A percentile compares a stretch with the other conserved stretches of the same genome.
Conservation (phyloP, 2,797 vertebrate species). For the Crenichthys baileyi region DNA sequence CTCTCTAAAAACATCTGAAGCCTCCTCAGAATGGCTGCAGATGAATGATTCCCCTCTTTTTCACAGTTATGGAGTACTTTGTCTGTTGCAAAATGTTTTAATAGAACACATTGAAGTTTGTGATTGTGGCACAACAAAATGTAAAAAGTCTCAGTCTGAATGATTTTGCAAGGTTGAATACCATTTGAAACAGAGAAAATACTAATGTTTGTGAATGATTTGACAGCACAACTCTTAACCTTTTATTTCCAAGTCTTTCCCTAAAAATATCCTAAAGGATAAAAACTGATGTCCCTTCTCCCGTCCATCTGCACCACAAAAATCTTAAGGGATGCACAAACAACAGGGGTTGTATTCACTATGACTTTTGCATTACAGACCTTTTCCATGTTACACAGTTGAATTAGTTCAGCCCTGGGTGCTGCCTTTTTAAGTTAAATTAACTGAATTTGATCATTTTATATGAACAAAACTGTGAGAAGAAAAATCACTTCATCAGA, state of each 20-base stretch:
- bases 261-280: too few relatives aligned
- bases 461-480: not conserved
- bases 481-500: not conserved
- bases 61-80: not conserved
- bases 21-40: too few relatives aligned
- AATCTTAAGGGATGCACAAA: not conserved
- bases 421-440: constrained; percentile 24
- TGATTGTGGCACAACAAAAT: not conserved
- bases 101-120: not conserved
- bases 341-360: not conserved
- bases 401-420: not conserved
- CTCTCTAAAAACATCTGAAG: not conserved
- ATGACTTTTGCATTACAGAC: not conserved
- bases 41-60: too few relatives aligned
- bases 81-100: too few relatives aligned
- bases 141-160: too few relatives aligned
- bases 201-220: not conserved
- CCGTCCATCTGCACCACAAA: not conserved
- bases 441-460: not conserved
- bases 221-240: too few relatives aligned
- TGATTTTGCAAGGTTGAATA: not conserved
- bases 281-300: too few relatives aligned
- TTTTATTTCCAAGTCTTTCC: too few relatives aligned
- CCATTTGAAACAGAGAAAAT: not conserved
- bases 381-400: not conserved